Evolutionary conservation across 2,888 invertebrate genomes (phyloP), one percentile per base, ranked within the genome.

Genomic region (Athrips mouffetella): DNA sequence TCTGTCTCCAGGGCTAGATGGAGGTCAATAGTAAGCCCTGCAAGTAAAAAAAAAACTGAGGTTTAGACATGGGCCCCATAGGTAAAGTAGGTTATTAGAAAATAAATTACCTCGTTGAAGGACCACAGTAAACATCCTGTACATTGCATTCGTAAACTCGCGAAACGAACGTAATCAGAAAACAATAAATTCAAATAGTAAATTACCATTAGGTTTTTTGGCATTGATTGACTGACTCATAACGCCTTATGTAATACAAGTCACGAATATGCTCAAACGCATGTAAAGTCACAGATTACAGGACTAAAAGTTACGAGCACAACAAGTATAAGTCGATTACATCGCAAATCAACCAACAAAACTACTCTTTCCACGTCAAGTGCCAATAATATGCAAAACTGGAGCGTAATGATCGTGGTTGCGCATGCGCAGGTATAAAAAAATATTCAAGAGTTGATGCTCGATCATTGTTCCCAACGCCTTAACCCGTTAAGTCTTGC

Each of bases 291-390:
- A 10, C 11, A 29, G 16, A 42, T 42, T 18, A 29, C 29, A 29
- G 42, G 40, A 40, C 40, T 16, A 31, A 45, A 10, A 20, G 18
- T 45, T 33, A 45, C 33, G 21, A n/a, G 18, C 10, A 18, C 20
- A 46, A 46, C 37, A 20, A 39, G 46, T 46, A 29, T 29, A 13
- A 7, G 8, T 29, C 31, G n/a, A 21, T 15, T 40, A 47, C 25
- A 60, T 59, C 61, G 59, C 61, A 62, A 67, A 67, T 65, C 65
- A 59, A 20, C 13, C 13, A 45, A 53, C 57, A 59, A 61, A 60
- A 55, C 58, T 58, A 54, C 60, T 56, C 16, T 58, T 59, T 60
- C 64, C 50, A 58, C 57, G 60, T 67, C 67, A 54, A 25, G 57
- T 58, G 50, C 47, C 40, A 48, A 47, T 47, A 50, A 46, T 37